Evolutionary conservation across 64 coral and sea anemone genomes (phyloP), one percentile per base, ranked within the genome.

Genomic region (Montipora sp.): DNA sequence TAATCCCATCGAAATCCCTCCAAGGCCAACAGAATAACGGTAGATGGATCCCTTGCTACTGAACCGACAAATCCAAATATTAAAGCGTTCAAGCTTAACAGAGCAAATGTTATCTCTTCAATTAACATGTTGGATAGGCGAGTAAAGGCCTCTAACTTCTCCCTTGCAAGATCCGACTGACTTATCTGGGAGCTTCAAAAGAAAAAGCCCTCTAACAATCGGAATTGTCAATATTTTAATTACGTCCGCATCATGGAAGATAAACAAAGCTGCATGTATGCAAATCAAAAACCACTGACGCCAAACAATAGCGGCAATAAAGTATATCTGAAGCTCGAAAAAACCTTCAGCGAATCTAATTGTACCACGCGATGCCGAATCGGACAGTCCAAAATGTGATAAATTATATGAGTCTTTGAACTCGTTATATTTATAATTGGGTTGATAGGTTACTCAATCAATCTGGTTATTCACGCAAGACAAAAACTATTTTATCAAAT

Each of bases 1-100:
- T 81, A 97, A 51, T 97, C 84, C 95, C 95, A 96, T 5, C 95
- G 92, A 88, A 96, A 96, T 88, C 95, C 95, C 58, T 91, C 92
- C 48, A 96, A 88, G 7, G 77, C 49, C 7, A 95, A 45, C 9
- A 95, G 53, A 87, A 95, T 89, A 48, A 95, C 93, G 4, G 82
- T 89, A 20, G 71, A 61, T 4, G 20, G 14, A 66, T 89, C 77
- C 14, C 7, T 77, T 8, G 75, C 13, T 19, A 48, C 51, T 16
- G 72, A 43, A 59, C 55, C 53, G 53, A 57, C 59, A 4, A 18
- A 75, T 12, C 13, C 74, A 16, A 81, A 5, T 23, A 51, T 27
- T 45, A 46, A 85, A 49, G 11, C n/a, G 5, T 69, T 47, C 12
- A 69, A 16, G 65, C 36, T 47, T 6, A 85, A 11, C 44, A 71